Evolutionary conservation across 2,888 invertebrate species (phyloP).

Genomic region (Baccha elongata): DNA sequence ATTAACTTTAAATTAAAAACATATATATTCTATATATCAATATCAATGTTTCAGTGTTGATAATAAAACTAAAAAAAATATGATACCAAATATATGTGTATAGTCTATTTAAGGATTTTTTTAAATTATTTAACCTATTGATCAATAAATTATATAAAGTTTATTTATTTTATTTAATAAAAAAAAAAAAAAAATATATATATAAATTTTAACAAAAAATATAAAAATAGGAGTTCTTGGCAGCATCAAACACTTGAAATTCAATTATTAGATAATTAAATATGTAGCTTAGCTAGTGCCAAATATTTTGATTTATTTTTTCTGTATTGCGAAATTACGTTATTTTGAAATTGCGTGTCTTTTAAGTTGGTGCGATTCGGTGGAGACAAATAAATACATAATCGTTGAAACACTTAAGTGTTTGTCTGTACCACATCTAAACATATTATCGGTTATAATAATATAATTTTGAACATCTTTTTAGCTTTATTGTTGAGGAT

Average conservation of each 20-base stretch:
- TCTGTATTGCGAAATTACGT: too few species aligned
- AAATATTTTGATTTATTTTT: conserved; percentile 46
- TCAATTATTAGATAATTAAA: conserved; percentile 69
- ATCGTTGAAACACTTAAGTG: too few species aligned
- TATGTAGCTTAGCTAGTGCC: conserved; percentile 72
- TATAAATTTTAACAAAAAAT: conserved; percentile 15
- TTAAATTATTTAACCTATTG: conserved; percentile 51
- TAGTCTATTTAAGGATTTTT: conserved; percentile 59
- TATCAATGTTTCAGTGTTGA: conserved; percentile 65
- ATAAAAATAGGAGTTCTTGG: conserved; percentile 58
- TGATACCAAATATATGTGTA: conserved; percentile 71
- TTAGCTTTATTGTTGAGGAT: too few species aligned
- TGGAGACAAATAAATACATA: too few species aligned
- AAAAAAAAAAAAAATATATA: conserved; percentile 23
- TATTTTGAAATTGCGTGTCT: not conserved
- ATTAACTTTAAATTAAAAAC: conserved; percentile 31
- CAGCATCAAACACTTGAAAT: conserved; percentile 64
- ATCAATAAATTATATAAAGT: conserved; percentile 41
- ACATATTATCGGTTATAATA: too few species aligned
- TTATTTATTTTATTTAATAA: conserved; percentile 32
- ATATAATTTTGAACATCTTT: too few species aligned
- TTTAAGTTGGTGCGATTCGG: too few species aligned
- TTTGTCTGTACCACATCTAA: too few species aligned
- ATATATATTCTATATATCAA: conserved; percentile 24
- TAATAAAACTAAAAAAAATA: conserved; percentile 66